phyloP scores from a whole-genome alignment of 1,140 invertebrate species.

The Neotoxoptera formosana region DNA sequence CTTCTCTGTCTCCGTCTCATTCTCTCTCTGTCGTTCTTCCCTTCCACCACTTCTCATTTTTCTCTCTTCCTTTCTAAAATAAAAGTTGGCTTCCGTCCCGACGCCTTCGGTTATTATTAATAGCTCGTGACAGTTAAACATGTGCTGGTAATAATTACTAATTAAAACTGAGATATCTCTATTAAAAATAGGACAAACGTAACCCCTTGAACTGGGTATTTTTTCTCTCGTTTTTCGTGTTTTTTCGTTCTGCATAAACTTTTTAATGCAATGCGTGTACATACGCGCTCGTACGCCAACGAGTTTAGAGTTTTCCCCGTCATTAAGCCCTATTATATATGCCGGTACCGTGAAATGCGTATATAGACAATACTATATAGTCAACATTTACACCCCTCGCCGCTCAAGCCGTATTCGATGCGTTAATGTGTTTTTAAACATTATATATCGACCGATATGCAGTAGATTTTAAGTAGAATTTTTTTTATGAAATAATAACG shows the following conservation, averaged over 20 bases:
- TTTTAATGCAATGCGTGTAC: not conserved
- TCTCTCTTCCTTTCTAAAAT: constrained; percentile 34
- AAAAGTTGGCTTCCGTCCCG: constrained; percentile 57
- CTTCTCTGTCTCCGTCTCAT: not conserved
- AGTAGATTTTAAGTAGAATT: not conserved
- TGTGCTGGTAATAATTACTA: constrained; percentile 58
- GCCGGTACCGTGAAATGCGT: constrained; percentile 22
- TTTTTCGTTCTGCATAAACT: constrained; percentile 44
- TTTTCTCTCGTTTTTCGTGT: not conserved
- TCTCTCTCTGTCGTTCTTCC: not conserved
- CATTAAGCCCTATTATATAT: constrained; percentile 25
- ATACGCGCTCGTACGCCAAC: not conserved
- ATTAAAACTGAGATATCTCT: constrained; percentile 58
- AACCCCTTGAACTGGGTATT: constrained; percentile 50
- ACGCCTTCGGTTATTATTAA: constrained; percentile 57
- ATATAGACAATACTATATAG: not conserved
- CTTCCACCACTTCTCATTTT: not conserved
- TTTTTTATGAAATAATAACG: not conserved
- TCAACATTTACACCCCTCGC: not conserved
- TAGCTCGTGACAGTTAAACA: constrained; percentile 57
- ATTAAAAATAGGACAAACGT: constrained; percentile 57
- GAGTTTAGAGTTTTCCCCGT: constrained; percentile 5
- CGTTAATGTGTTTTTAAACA: constrained; percentile 34
- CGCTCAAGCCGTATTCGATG: not conserved
- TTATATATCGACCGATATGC: not conserved